These are phyloP conservation scores for Hippocampus kuda DNA, from an alignment of 2,797 vertebrate genomes.

Conservation along the genomic window DNA sequence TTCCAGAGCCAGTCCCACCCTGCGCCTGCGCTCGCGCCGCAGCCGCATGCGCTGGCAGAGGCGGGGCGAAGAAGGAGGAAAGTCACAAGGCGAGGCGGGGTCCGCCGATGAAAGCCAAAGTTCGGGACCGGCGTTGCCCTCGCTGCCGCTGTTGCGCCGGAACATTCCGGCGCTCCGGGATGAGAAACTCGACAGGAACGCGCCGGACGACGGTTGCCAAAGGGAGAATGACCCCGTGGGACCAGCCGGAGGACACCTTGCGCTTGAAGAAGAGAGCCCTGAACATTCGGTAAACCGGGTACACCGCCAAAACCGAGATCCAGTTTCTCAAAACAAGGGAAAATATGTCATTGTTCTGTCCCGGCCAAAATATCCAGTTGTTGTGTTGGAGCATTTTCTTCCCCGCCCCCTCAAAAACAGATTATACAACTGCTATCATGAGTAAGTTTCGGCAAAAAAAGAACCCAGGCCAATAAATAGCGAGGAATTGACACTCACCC, in stretches of 20 bases:
- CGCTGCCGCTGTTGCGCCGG: conserved; percentile 57
- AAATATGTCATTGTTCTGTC: not conserved
- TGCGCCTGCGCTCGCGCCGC: conserved; percentile 60
- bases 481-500: no score
- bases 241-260: not conserved
- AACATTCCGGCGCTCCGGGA: conserved; percentile 13
- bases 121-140: conserved; percentile 39
- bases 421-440: no score
- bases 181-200: not conserved
- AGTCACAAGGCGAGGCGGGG: not conserved
- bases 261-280: not conserved
- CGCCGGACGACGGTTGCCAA: not conserved
- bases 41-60: conserved; percentile 60
- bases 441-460: no score
- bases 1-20: conserved; percentile 35
- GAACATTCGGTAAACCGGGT: not conserved
- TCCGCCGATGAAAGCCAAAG: conserved; percentile 32
- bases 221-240: conserved; percentile 3
- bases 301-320: not conserved
- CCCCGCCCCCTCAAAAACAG: no score
- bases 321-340: conserved; percentile 1
- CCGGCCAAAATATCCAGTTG: not conserved
- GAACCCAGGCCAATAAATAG: no score
- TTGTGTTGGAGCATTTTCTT: no score
- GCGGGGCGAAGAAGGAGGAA: conserved; percentile 27